Evolutionary conservation across 2,888 invertebrate genomes (phyloP).

Genomic region (Cyclophora albipunctata): DNA sequence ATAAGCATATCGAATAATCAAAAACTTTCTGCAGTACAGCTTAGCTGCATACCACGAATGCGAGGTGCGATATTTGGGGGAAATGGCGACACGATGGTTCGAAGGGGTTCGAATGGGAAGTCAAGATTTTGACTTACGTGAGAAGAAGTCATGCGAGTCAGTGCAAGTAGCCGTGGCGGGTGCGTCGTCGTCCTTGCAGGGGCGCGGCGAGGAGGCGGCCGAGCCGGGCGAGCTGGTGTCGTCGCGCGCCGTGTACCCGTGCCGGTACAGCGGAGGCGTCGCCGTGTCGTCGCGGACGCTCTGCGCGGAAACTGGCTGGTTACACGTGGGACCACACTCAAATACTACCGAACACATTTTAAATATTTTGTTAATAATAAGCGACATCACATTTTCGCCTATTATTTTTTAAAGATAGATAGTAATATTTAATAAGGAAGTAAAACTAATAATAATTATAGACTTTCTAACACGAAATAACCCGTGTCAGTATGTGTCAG

Average conservation of each 20-base stretch:
- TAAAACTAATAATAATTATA: too few relatives aligned
- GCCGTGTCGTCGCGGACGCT: conserved; percentile 62
- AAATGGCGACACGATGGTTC: too few relatives aligned
- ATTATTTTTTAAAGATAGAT: too few relatives aligned
- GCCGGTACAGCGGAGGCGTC: conserved; percentile 66
- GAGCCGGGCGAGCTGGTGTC: conserved; percentile 72
- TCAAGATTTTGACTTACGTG: conserved; percentile 35
- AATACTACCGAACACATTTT: neutral
- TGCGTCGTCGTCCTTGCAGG: conserved; percentile 65
- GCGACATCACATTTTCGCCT: too few relatives aligned
- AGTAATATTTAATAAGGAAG: too few relatives aligned
- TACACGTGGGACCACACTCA: neutral
- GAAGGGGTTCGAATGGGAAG: too few relatives aligned
- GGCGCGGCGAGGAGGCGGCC: conserved; percentile 66
- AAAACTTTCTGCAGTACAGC: too few relatives aligned
- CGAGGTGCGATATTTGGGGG: too few relatives aligned
- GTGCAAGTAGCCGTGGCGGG: conserved; percentile 49
- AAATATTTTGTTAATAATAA: too few relatives aligned
- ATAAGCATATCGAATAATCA: neutral
- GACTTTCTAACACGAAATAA: too few relatives aligned
- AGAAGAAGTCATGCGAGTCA: conserved; percentile 67
- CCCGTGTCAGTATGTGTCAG: too few relatives aligned
- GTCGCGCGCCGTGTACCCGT: conserved; percentile 53
- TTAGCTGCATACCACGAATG: too few relatives aligned
- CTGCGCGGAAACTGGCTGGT: conserved; percentile 19